Base-by-base conservation (phyloP, 2,113 vertebrate genomes). In the Pyrgilauda ruficollis region DNA sequence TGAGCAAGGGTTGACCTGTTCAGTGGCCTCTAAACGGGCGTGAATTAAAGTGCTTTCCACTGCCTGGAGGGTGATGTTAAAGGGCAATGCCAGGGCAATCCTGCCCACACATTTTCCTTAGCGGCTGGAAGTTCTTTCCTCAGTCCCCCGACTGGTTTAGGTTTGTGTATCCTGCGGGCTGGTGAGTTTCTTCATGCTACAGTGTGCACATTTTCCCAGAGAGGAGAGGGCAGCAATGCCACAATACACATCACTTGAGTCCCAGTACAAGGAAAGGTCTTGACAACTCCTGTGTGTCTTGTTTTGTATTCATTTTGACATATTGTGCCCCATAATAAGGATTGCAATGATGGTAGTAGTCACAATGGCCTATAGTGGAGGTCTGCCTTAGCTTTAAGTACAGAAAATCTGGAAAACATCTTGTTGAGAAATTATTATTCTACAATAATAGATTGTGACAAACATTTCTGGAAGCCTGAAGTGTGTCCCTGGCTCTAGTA, bases 21-120 rank as follows among this genome's bases (percentile, higher is more conserved):
- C 14, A 4, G 3, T 2, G 1, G 13, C 39, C 22, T 55, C 3
- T 1, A 23, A 80, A 49, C 9, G 11, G 63, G 56, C 0, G 1
- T 28, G 69, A 68, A 21, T 13, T 46, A 6, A 66, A 50, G 26
- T 7, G 49, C 35, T 64, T 74, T 50, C 44, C 6, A 0, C 17
- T 17, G 30, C 61, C 28, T 24, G 31, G 43, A 64, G 23, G 30
- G 35, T 46, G 72, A 5, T 33, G 3, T 7, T 30, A 18, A 47
- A 47, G 43, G 20, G 24, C 28, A 35, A 18, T 0, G 1, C 30
- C 28, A 5, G 33, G 35, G 49, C 46, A 35, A 1, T 19, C 53
- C 53, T 12, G 21, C 62, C 55, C 0, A 0, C 10, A 2, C 4
- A 0, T 43, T 50, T 84, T 31, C 41, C 44, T 50, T 24, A 41